Evolutionary conservation across 2,113 vertebrate genomes (phyloP).

Genomic region (Zosterops borbonicus): DNA sequence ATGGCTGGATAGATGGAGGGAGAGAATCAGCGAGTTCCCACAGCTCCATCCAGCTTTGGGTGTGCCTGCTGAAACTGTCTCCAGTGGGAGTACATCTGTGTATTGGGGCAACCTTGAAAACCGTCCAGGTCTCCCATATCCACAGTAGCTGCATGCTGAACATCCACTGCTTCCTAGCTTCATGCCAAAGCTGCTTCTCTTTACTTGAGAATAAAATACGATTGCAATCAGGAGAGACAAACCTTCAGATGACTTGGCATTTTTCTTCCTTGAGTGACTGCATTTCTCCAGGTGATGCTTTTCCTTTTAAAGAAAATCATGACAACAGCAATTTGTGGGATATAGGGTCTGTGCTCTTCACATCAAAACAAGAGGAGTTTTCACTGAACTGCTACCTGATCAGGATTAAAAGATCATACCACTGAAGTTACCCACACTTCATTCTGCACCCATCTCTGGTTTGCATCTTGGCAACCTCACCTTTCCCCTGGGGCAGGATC

Average conservation of each 20-base stretch:
- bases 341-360: background rate
- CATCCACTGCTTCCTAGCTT: background rate
- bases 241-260: conserved; percentile 6
- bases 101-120: background rate
- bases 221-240: conserved; percentile 42
- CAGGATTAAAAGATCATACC: background rate
- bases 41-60: background rate
- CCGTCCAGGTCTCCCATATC: background rate
- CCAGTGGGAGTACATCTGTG: background rate
- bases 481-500: background rate
- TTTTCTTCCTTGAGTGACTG: conserved; percentile 11
- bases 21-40: background rate
- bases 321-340: background rate
- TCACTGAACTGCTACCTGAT: background rate
- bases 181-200: background rate
- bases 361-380: background rate
- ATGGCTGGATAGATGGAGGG: background rate
- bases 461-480: background rate
- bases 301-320: conserved; percentile 7
- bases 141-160: background rate
- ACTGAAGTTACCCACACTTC: background rate
- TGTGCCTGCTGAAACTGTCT: background rate
- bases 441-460: background rate
- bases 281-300: conserved; percentile 4
- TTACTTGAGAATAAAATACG: background rate